Evolutionary conservation across 2,113 vertebrate species (phyloP), one percentile per base, ranked within the genome.

Genomic region (Tragelaphus strepsiceros): DNA sequence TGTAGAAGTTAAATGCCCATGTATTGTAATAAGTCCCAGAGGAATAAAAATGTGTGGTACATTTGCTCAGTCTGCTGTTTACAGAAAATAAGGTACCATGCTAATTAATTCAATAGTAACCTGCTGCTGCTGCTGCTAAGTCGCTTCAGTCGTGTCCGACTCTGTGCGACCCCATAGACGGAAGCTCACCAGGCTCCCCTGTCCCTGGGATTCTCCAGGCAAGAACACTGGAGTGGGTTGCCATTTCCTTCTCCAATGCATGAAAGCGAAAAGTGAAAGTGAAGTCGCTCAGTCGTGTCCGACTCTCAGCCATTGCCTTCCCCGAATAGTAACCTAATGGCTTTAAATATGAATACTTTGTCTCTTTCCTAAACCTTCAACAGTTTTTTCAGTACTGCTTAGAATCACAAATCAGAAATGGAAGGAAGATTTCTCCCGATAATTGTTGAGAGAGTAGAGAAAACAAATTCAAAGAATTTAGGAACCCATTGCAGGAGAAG

Each of bases 1-100:
- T 49, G 28, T 85, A 91, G n/a, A 97, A 89, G 58, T 90, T 95
- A 97, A 97, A 94, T 91, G 49, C 58, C 85, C n/a, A 9, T 77
- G 46, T 88, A 67, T 95, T 94, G 54, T 97, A 95, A 89, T 96
- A 88, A 77, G 54, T 78, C 94, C 64, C 88, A 87, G 82, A 90
- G 85, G 77, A 95, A 28, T 17, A 59, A 43, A 88, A 91, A 56
- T 92, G 26, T 32, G 11, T 81, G 46, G 56, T 64, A 61, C 54
- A 58, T 92, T 97, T 89, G 21, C 94, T 95, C 46, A 91, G 19
- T 97, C 39, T 95, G 21, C 35, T 90, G 94, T 67, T 92, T 81
- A 77, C 51, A 80, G 39, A 88, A 95, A 97, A 92, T 62, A 96
- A 94, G 30, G 19, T 61, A 86, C 62, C 49, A 61, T 87, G 24